Conservation (phyloP, 2,797 vertebrate genomes). For the Craterocephalus amniculus region DNA sequence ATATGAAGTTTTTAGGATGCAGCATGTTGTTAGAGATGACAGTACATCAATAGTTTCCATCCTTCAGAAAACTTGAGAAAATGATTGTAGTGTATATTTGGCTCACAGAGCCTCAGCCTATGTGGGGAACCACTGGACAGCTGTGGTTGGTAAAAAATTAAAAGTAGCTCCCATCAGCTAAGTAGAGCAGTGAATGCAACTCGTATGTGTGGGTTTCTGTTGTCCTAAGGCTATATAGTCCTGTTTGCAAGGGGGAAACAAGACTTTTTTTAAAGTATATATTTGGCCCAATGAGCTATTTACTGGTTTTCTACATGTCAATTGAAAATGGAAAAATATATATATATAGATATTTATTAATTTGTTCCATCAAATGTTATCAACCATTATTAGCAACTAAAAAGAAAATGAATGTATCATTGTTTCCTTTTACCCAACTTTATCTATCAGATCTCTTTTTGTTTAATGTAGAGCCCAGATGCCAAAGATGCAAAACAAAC, state of each 20-base stretch:
- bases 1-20: background rate
- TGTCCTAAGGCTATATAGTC: background rate
- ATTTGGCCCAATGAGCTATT: background rate
- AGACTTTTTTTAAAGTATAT: background rate
- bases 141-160: background rate
- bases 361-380: background rate
- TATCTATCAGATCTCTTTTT: background rate
- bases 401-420: background rate
- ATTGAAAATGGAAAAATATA: no score
- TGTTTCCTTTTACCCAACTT: background rate
- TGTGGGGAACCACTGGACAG: background rate
- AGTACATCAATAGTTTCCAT: background rate
- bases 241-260: background rate
- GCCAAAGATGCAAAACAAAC: constrained; percentile 9
- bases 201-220: background rate
- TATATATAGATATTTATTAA: no score
- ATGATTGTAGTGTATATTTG: background rate
- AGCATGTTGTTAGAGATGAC: background rate
- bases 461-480: constrained; percentile 31
- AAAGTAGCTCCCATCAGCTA: background rate
- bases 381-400: background rate
- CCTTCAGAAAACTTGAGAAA: background rate
- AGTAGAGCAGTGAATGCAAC: background rate
- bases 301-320: background rate
- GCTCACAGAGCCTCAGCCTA: background rate